phyloP scores from a whole-genome alignment of 1,140 invertebrate species.

The Drosophila arawakana region DNA sequence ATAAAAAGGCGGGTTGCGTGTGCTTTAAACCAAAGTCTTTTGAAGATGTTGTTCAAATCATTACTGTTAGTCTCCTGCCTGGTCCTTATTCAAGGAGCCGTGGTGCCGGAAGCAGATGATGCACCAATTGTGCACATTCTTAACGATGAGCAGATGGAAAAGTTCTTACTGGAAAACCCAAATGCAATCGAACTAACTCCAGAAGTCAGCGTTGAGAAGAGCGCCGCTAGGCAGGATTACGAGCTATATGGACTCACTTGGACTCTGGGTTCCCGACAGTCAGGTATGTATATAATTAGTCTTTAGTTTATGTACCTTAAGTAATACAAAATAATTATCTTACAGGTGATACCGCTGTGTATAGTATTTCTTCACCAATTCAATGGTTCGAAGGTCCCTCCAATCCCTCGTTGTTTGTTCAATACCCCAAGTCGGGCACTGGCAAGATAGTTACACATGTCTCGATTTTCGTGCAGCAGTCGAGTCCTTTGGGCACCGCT shows the following conservation, averaged over 20 bases:
- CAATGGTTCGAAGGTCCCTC: not conserved
- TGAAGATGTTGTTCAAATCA: constrained; percentile 38
- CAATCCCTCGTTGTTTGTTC: constrained; percentile 2
- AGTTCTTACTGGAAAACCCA: constrained; percentile 30
- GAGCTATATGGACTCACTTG: constrained; percentile 11
- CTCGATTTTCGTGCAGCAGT: constrained; percentile 9
- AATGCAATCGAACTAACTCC: constrained; percentile 20
- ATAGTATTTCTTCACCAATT: not conserved
- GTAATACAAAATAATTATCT: not conserved
- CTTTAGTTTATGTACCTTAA: not conserved
- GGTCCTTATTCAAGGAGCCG: constrained; percentile 5
- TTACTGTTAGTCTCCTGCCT: constrained; percentile 23
- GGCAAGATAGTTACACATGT: constrained; percentile 28
- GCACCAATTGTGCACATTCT: constrained; percentile 2
- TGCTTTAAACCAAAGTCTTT: constrained; percentile 11
- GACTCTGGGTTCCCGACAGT: constrained; percentile 9
- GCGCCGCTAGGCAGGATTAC: not conserved
- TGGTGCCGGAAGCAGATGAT: not conserved
- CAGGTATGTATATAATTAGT: constrained; percentile 7
- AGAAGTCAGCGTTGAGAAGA: not conserved
- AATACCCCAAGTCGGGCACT: constrained; percentile 2
- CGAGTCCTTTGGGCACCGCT: not conserved
- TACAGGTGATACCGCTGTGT: constrained; percentile 18
- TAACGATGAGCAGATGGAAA: constrained; percentile 15
- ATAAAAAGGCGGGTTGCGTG: constrained; percentile 14